phyloP scores from a whole-genome alignment of 2,113 vertebrate species.

The Pelecanoides urinatrix region DNA sequence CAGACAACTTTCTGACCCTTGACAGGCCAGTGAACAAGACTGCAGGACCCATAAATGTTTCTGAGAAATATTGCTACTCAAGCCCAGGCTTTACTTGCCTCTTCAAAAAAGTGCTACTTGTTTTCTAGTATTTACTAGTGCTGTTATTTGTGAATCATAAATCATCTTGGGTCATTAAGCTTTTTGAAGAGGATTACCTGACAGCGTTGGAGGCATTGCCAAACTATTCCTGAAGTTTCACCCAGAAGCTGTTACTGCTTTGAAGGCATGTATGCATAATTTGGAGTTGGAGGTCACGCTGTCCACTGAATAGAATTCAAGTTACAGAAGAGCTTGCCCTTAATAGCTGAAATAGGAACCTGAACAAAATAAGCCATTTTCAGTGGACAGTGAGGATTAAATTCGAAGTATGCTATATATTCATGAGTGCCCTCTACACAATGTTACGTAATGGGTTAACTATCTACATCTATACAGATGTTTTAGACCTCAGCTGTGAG shows the following conservation, averaged over 20 bases:
- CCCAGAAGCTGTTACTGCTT: neutral
- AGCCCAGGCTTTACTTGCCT: neutral
- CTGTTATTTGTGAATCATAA: neutral
- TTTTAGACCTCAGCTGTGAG: neutral
- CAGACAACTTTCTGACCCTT: neutral
- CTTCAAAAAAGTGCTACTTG: neutral
- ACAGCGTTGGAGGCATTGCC: neutral
- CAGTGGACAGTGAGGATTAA: neutral
- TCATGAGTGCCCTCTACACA: neutral
- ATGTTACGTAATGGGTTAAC: fast-evolving
- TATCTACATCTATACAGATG: neutral
- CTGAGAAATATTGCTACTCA: neutral
- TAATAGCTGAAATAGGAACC: neutral
- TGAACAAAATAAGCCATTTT: neutral
- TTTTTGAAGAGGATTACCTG: neutral
- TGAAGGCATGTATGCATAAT: neutral
- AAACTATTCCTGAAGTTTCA: neutral
- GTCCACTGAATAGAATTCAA: neutral
- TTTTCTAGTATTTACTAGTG: neutral
- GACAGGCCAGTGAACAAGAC: neutral
- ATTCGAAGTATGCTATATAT: neutral
- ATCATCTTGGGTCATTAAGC: neutral
- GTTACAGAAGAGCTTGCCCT: neutral
- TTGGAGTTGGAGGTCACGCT: neutral
- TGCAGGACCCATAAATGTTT: neutral